Evolutionary conservation across 2,888 invertebrate genomes (phyloP), one percentile per base, ranked within the genome.

Genomic region (Lissocephala sabroskyi): DNA sequence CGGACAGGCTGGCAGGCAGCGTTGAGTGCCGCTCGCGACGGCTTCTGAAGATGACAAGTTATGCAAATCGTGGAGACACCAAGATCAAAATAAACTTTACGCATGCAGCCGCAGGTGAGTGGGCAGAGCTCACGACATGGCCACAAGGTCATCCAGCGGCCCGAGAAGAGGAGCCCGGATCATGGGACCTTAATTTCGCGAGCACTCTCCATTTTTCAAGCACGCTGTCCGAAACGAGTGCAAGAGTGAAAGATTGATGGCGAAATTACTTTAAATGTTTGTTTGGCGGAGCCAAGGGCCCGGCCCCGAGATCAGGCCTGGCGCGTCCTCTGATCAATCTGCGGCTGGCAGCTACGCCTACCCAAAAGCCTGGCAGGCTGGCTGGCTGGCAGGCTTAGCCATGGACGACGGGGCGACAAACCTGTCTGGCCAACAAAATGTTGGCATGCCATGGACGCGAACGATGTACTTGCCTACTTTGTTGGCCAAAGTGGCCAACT

Each of bases 171-270:
- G n/a, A n/a, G n/a, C n/a, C 39, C 9, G 33, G 43, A 47, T 47
- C 41, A 14, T 26, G 26, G 35, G 5, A 26, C 36, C 45, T 11
- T 36, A 32, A 23, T 43, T 33, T 35, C 17, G 40, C 40, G 19
- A 28, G 33, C 45, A 23, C 33, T 35, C 33, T 41, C 41, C 30
- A 35, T 44, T 30, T 33, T 14, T 39, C 48, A 45, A 37, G 17
- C 49, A 42, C 26, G 28, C 54, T 62, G 57, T 60, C 65, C 65
- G 64, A 67, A 68, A 65, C 60, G 68, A 71, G 74, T 78, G 71
- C 74, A 71, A 71, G 67, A 67, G 66, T 76, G 71, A 71, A 71
- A 76, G 78, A 79, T 79, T 79, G 78, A 79, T 79, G 79, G 68
- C 60, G 64, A 75, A 79, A 75, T 79, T 74, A 74, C 79, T 73